Percentiles rank a stretch among this genome's conserved stretches.
Conservation (phyloP, 2,797 vertebrate genomes). For the Myotis daubentonii region DNA sequence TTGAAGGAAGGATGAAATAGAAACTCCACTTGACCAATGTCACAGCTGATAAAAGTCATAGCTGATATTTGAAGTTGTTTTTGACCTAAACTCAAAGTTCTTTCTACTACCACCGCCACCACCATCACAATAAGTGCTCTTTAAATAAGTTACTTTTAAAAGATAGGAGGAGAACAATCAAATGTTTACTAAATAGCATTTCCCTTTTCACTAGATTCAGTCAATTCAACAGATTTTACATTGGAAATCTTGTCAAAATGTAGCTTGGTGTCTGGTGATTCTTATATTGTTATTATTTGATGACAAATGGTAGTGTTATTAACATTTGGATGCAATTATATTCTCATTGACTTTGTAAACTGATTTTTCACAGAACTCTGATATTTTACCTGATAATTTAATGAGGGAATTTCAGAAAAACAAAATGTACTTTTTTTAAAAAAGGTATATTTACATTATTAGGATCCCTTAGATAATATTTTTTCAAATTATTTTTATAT, state of each 20-base stretch:
- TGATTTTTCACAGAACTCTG: background rate
- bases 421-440: background rate
- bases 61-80: background rate
- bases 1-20: background rate
- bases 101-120: background rate
- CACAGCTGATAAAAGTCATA: background rate
- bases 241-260: background rate
- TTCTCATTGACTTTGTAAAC: background rate
- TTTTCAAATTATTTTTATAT: slow-evolving; percentile 8
- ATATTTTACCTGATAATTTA: background rate
- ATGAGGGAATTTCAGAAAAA: background rate
- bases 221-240: background rate
- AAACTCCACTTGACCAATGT: background rate
- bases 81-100: background rate
- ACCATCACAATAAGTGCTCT: background rate
- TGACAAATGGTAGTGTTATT: background rate
- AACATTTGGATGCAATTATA: background rate
- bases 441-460: background rate
- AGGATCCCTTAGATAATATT: background rate
- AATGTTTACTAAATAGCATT: background rate
- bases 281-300: background rate
- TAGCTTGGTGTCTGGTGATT: background rate
- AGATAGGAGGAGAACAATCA: background rate
- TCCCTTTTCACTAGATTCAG: background rate
- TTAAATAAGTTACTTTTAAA: background rate